Conservation (phyloP, 2,797 vertebrate genomes). For the Pelodytes ibericus region DNA sequence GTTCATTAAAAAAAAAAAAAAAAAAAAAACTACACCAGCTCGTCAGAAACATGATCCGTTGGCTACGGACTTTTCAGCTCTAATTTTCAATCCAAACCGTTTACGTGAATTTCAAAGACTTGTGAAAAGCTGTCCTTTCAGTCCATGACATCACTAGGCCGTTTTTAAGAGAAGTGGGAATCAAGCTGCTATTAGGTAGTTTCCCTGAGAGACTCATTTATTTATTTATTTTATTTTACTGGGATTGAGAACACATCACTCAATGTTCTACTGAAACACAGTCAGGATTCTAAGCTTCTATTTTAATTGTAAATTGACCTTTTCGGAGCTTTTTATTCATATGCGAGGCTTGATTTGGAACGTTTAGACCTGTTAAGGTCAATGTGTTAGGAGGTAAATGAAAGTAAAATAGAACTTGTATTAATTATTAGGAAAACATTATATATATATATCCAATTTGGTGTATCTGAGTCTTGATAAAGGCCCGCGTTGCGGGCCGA, state of each 20-base stretch:
- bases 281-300: constrained; percentile 29
- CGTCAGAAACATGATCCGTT: constrained; percentile 8
- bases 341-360: constrained; percentile 11
- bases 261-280: constrained; percentile 32
- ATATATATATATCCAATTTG: too few species aligned
- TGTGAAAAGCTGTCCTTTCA: constrained; percentile 29
- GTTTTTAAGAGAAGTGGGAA: constrained; percentile 30
- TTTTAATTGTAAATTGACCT: constrained; percentile 53
- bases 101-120: constrained; percentile 1
- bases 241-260: constrained; percentile 34
- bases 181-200: constrained; percentile 20
- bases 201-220: constrained; percentile 45
- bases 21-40: constrained; percentile 33
- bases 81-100: constrained; percentile 18
- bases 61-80: constrained; percentile 3
- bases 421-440: too few species aligned
- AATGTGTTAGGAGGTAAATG: too few species aligned
- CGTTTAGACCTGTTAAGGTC: constrained; percentile 2
- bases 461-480: too few species aligned
- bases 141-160: constrained; percentile 42
- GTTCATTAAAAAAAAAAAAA: too few species aligned
- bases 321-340: constrained; percentile 25
- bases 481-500: too few species aligned
- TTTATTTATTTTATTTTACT: constrained; percentile 9
- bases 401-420: too few species aligned